A percentile compares a stretch with the other conserved stretches of the same genome.
Evolutionary conservation across 1,140 invertebrate genomes (phyloP).

Genomic region (Drosophila kepulauana): DNA sequence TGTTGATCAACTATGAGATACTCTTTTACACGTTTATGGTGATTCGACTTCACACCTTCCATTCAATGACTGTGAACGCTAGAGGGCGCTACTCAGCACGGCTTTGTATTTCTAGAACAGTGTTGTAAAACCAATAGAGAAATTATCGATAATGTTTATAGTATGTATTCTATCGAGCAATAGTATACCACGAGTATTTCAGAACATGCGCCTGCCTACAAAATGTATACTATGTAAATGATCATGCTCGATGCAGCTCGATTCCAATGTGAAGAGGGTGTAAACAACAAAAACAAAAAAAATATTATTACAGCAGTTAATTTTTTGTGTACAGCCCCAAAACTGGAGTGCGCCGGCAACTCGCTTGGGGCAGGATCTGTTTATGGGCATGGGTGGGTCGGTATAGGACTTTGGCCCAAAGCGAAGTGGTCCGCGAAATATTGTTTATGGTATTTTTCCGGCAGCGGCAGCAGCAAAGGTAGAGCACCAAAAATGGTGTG

Average conservation of each 20-base stretch:
- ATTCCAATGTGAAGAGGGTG: too few relatives aligned
- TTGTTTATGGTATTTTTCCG: conserved; percentile 4
- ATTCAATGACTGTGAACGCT: neutral
- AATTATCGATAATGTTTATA: too few relatives aligned
- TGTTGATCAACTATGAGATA: neutral
- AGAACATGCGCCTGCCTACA: too few relatives aligned
- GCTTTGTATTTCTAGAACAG: too few relatives aligned
- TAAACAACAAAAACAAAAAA: neutral
- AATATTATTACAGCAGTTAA: conserved; percentile 27
- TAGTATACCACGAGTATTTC: too few relatives aligned
- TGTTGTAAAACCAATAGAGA: too few relatives aligned
- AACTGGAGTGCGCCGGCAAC: neutral
- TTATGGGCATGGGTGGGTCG: conserved; percentile 21
- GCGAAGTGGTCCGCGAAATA: conserved; percentile 13
- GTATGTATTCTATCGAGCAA: too few relatives aligned
- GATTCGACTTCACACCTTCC: too few relatives aligned
- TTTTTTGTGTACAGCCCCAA: conserved; percentile 36
- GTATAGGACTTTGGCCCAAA: neutral
- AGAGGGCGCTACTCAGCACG: neutral
- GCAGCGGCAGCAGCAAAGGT: conserved; percentile 1
- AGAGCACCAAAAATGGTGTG: conserved; percentile 15
- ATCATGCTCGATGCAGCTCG: too few relatives aligned
- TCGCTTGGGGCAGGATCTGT: conserved; percentile 9
- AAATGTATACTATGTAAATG: too few relatives aligned
- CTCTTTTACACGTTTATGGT: neutral